A percentile compares a stretch with the other conserved stretches of the same genome.
Evolutionary conservation across 2,113 vertebrate species (phyloP).

Genomic region (Danionella cerebrum): DNA sequence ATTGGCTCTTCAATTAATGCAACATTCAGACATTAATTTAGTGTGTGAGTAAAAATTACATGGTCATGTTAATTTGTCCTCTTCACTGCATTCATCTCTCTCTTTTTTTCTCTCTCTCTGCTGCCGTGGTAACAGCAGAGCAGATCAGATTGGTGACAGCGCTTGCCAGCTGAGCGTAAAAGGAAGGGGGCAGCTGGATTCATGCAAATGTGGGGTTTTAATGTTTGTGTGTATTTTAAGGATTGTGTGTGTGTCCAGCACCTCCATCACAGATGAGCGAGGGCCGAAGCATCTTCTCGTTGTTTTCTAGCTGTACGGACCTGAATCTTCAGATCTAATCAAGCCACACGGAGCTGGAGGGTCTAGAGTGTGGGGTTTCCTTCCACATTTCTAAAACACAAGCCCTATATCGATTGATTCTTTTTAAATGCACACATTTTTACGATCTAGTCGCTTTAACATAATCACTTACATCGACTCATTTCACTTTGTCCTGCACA

Average conservation of each 20-base stretch:
- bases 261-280: no score
- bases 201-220: not conserved
- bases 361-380: no score
- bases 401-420: no score
- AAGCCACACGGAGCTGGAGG: no score
- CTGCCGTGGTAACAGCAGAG: constrained; percentile 58
- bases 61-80: not conserved
- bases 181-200: constrained; percentile 10
- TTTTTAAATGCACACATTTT: no score
- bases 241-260: constrained; percentile 12
- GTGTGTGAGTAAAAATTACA: not conserved
- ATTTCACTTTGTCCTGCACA: no score
- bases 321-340: no score
- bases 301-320: no score
- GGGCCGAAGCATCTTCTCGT: no score
- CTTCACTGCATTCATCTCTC: not conserved
- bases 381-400: no score
- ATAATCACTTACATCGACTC: no score
- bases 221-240: not conserved
- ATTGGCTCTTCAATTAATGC: not conserved
- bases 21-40: not conserved
- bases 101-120: constrained; percentile 40
- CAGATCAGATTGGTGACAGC: constrained; percentile 25
- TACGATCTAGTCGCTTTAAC: no score
- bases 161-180: constrained; percentile 5